A percentile compares a stretch with the other conserved stretches of the same genome.
Evolutionary conservation across 2,797 vertebrate species (phyloP).

Genomic region (Eleutherodactylus coqui): DNA sequence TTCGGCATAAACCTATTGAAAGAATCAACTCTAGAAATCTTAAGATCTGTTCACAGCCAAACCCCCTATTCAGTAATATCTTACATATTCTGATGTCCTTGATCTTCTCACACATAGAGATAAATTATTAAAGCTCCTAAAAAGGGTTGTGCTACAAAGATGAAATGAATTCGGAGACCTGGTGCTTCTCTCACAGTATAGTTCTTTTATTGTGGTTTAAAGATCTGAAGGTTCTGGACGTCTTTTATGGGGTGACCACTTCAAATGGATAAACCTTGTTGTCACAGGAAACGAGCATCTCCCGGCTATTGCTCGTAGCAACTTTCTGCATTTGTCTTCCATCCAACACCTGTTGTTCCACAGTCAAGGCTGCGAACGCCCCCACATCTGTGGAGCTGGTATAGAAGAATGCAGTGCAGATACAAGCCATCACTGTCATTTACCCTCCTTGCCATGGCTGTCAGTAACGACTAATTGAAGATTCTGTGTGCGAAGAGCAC

Average conservation of each 20-base stretch:
- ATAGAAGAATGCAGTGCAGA: constrained; percentile 2
- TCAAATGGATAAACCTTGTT: background rate
- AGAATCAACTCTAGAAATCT: too few relatives aligned
- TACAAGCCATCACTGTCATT: constrained; percentile 39
- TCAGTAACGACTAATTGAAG: constrained; percentile 56
- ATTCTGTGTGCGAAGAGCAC: constrained; percentile 44
- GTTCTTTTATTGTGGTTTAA: background rate
- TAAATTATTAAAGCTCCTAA: constrained; percentile 4
- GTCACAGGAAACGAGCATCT: background rate
- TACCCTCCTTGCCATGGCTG: constrained; percentile 34
- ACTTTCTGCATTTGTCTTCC: background rate
- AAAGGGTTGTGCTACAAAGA: background rate
- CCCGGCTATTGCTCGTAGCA: background rate
- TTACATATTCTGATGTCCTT: background rate
- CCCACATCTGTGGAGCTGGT: constrained; percentile 28
- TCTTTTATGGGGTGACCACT: background rate
- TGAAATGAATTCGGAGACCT: background rate
- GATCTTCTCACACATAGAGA: background rate
- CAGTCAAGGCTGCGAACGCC: constrained; percentile 8
- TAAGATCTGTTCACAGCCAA: background rate
- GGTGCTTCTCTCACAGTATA: background rate
- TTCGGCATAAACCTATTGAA: too few relatives aligned
- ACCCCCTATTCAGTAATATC: background rate
- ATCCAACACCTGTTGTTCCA: background rate
- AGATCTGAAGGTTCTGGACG: background rate